These are phyloP conservation scores for Dicycla oo DNA, from an alignment of 2,888 invertebrate species.

Conservation along the genomic window DNA sequence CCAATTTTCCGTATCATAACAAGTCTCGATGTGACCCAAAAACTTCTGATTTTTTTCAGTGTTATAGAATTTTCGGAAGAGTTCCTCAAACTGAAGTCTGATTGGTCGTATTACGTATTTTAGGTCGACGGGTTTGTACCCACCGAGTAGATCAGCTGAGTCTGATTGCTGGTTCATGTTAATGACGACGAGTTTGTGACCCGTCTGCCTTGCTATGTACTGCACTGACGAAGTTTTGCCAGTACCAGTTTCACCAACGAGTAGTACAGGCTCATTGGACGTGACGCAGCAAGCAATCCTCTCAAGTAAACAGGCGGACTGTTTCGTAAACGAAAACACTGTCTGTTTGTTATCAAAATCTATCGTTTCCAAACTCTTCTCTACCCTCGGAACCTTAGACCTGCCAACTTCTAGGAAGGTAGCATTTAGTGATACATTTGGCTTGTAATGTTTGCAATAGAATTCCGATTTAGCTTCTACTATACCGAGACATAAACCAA, in stretches of 20 bases:
- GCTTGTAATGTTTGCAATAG: slow-evolving; percentile 95
- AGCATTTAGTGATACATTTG: slow-evolving; percentile 91
- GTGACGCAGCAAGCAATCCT: slow-evolving; percentile 95
- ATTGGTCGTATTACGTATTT: slow-evolving; percentile 95
- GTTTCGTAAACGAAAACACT: slow-evolving; percentile 95
- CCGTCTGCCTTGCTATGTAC: slow-evolving; percentile 95
- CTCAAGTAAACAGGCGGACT: slow-evolving; percentile 95
- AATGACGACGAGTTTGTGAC: slow-evolving; percentile 96
- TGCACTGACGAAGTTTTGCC: slow-evolving; percentile 99
- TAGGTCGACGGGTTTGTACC: slow-evolving; percentile 98
- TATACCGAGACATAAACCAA: slow-evolving; percentile 95
- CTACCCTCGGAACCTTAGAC: slow-evolving; percentile 87
- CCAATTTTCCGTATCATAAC: slow-evolving; percentile 94
- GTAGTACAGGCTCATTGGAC: slow-evolving; percentile 96
- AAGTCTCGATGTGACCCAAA: slow-evolving; percentile 94
- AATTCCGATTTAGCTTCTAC: slow-evolving; percentile 95
- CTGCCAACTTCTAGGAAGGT: slow-evolving; percentile 93
- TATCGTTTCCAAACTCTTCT: slow-evolving; percentile 81
- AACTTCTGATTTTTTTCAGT: slow-evolving; percentile 95
- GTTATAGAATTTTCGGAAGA: slow-evolving; percentile 95
- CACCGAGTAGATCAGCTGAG: slow-evolving; percentile 98
- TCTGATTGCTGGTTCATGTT: slow-evolving; percentile 99
- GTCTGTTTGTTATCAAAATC: slow-evolving; percentile 83
- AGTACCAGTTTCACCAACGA: slow-evolving; percentile 99
- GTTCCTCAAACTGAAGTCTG: slow-evolving; percentile 94